Evolutionary conservation across 2,797 vertebrate genomes (phyloP).

Genomic region (Periparus ater): DNA sequence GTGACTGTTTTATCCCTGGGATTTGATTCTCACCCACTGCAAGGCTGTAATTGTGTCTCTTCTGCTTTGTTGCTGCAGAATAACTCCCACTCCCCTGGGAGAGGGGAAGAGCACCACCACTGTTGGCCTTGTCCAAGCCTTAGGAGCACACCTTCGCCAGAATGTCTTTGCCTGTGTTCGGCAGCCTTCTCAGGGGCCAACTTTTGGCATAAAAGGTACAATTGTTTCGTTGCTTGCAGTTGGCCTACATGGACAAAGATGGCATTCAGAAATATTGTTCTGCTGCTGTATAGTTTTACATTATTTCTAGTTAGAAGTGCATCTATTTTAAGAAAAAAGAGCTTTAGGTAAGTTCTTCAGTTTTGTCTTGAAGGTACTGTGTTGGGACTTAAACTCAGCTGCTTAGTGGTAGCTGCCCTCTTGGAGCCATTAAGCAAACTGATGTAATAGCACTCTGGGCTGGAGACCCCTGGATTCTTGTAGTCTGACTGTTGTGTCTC

Average conservation of each 20-base stretch:
- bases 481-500: conserved; percentile 32
- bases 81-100: conserved; percentile 96
- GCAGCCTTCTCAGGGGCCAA: conserved; percentile 97
- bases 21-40: background rate
- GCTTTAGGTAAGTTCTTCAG: background rate
- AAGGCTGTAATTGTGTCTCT: background rate
- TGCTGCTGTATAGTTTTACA: background rate
- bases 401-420: background rate
- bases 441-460: background rate
- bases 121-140: conserved; percentile 91
- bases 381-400: background rate
- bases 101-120: conserved; percentile 99
- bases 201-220: conserved; percentile 97
- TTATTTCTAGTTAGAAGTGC: background rate
- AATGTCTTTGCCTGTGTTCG: conserved; percentile 96
- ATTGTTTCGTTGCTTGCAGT: background rate
- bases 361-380: background rate
- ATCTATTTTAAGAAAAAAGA: background rate
- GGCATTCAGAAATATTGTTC: background rate
- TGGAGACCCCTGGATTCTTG: background rate
- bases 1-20: background rate
- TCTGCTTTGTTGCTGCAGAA: conserved; percentile 77
- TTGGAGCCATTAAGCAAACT: background rate
- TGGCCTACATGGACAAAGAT: background rate
- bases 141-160: conserved; percentile 90